Percentiles rank a stretch among this genome's conserved stretches.
These are phyloP conservation scores for Clarias magur DNA, from an alignment of 2,113 vertebrate species.

Conservation along the genomic window DNA sequence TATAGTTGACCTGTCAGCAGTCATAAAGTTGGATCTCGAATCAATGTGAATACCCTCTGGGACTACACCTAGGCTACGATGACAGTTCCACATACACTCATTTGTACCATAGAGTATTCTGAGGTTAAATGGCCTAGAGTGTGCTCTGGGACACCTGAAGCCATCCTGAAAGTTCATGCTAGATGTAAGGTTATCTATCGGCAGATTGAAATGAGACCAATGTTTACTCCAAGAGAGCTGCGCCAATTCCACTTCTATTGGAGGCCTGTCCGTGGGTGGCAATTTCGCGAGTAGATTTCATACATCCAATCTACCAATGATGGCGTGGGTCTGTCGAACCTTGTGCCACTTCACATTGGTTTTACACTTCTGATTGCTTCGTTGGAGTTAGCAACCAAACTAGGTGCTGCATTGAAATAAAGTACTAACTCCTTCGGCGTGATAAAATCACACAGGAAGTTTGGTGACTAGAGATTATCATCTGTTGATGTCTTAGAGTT, in stretches of 20 bases:
- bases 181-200: background rate
- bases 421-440: background rate
- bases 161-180: background rate
- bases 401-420: background rate
- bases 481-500: conserved; percentile 31
- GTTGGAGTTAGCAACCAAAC: background rate
- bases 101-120: background rate
- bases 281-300: background rate
- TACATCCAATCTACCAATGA: background rate
- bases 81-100: no score
- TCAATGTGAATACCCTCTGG: no score
- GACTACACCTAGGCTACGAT: no score
- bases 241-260: no score
- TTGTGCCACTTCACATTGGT: background rate
- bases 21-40: no score
- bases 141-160: background rate
- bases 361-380: background rate
- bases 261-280: background rate
- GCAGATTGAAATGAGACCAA: background rate
- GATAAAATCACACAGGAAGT: background rate
- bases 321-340: background rate
- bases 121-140: background rate
- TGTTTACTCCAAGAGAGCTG: background rate
- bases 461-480: conserved; percentile 19
- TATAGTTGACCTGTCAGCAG: no score